Percentiles rank a stretch among this genome's conserved stretches.
These are phyloP conservation scores for Philereme vetulata DNA, from an alignment of 2,888 invertebrate species.

Conservation along the genomic window DNA sequence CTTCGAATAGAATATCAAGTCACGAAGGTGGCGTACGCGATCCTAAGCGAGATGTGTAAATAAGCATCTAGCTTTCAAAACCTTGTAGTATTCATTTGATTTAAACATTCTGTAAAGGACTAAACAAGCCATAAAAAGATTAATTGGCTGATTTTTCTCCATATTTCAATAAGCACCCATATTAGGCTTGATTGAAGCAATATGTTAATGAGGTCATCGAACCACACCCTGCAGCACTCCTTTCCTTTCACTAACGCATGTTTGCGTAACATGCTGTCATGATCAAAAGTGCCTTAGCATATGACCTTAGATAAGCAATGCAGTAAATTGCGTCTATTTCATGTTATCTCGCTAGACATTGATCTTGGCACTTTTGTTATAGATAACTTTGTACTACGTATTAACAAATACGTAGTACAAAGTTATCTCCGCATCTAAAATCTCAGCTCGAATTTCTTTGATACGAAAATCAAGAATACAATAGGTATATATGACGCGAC, in stretches of 20 bases:
- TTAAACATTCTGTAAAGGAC: background rate
- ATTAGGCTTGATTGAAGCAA: constrained; percentile 40
- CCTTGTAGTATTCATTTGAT: too few relatives aligned
- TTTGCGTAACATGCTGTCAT: constrained; percentile 56
- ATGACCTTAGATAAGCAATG: constrained; percentile 56
- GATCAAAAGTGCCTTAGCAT: constrained; percentile 47
- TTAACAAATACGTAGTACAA: too few relatives aligned
- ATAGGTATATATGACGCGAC: too few relatives aligned
- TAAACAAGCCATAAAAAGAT: background rate
- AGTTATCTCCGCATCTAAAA: too few relatives aligned
- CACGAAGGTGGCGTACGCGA: background rate
- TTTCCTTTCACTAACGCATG: constrained; percentile 55
- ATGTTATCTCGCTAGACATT: background rate
- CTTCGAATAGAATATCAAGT: background rate
- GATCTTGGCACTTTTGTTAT: background rate
- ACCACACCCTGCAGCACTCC: constrained; percentile 53
- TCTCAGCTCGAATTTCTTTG: too few relatives aligned
- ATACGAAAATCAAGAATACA: too few relatives aligned
- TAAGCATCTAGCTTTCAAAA: too few relatives aligned
- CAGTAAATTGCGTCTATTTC: constrained; percentile 29
- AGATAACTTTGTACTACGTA: too few relatives aligned
- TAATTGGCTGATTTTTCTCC: background rate
- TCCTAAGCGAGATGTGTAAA: too few relatives aligned
- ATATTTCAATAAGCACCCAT: background rate
- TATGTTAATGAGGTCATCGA: constrained; percentile 56